Evolutionary conservation across 2,113 vertebrate species (phyloP).

Genomic region (Lathamus discolor): DNA sequence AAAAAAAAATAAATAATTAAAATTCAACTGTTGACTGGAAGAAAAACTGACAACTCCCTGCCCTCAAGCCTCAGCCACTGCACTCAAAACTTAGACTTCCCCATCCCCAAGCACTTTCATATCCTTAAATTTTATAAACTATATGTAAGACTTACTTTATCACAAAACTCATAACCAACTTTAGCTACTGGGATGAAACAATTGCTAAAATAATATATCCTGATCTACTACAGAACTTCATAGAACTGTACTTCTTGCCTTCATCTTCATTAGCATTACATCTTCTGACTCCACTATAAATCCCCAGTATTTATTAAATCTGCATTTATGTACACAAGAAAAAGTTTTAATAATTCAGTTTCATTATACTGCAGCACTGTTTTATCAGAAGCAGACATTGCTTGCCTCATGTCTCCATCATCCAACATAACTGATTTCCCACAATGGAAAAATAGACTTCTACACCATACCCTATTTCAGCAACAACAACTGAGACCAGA

Average conservation of each 20-base stretch:
- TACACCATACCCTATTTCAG: background rate
- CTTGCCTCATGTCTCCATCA: background rate
- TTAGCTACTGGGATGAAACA: background rate
- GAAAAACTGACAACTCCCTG: background rate
- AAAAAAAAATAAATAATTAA: background rate
- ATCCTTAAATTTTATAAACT: background rate
- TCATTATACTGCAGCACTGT: background rate
- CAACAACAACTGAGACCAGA: background rate
- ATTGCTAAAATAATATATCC: background rate
- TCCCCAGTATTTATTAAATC: background rate
- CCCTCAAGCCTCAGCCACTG: background rate
- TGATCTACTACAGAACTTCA: background rate
- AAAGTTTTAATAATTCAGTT: background rate
- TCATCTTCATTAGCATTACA: background rate
- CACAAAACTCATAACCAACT: background rate
- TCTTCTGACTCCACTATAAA: background rate
- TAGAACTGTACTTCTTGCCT: background rate
- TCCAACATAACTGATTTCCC: background rate
- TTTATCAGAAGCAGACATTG: background rate
- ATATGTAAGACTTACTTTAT: background rate
- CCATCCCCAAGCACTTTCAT: background rate
- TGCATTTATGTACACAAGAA: background rate
- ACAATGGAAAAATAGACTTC: background rate
- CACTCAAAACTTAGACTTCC: accelerated
- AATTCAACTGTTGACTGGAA: background rate